Base-by-base conservation (phyloP, 2,888 invertebrate species). In the Drosophila borealis region DNA sequence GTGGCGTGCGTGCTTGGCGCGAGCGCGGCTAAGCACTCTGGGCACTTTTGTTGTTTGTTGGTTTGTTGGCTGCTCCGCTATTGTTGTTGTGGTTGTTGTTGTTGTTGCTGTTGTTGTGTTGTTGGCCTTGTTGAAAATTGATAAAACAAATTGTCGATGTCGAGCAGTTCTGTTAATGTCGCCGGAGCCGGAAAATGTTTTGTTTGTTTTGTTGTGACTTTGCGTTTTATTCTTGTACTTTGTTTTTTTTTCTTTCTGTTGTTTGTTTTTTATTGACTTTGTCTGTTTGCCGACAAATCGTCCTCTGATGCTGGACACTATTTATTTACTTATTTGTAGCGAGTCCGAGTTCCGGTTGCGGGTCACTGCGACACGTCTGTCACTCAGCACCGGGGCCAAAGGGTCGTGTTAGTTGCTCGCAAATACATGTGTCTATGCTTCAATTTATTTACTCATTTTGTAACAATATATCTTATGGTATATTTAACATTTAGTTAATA, bases 111-210 rank as follows among this genome's bases (percentile, higher is more conserved):
- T 9, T 67, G 49, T 66, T 81, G 59, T 74, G 74, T 73, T 85
- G 77, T 72, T 89, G 86, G 78, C 75, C 81, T 84, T 88, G 88
- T 81, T 85, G 83, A 79, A 84, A 89, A 89, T 89, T 89, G 90
- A 88, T 88, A 88, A 90, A 89, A 89, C 89, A 89, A 90, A 89
- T 89, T 90, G 90, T 86, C 80, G 88, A 90, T 90, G 90, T 88
- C 84, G 88, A 90, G 90, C 90, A 89, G 90, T 90, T 89, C 85
- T 90, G 84, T 89, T 90, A 88, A 89, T 90, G 90, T 89, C 90
- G 82, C 86, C 83, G 90, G 84, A 89, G 86, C 89, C 85, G 89
- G 90, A 89, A 89, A 89, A 87, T 89, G 90, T 89, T 89, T 87
- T 88, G 88, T 87, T 89, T 87, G 88, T 87, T 89, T 81, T 74